Evolutionary conservation across 2,888 invertebrate genomes (phyloP), one percentile per base, ranked within the genome.

Genomic region (Nesidiocoris tenuis): DNA sequence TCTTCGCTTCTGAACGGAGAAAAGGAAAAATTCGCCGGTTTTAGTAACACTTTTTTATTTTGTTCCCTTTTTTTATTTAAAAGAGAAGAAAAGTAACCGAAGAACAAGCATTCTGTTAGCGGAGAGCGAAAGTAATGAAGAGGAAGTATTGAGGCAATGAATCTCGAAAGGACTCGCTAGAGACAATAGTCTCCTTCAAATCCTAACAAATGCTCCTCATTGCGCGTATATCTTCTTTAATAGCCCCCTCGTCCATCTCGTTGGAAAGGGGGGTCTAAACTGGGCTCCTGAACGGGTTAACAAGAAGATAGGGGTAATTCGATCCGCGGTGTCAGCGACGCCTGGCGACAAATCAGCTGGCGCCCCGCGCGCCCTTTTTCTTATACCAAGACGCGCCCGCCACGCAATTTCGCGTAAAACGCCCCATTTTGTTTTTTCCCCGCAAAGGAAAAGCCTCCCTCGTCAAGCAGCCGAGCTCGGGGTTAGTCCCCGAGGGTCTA

Each of bases 101-200:
- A 39, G 68, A 68, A 68, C 68, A 21, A 57, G 57, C 19, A 17
- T 23, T 22, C 56, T 56, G 22, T 57, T 57, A 18, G 17, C 7
- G 17, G 21, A 7, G 22, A 19, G 21, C 7, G 59, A 55, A 67
- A 54, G 55, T 67, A 67, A 67, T 67, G 67, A 67, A 68, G 68
- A 57, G 68, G 68, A 57, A 68, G 68, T 68, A 68, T 57, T 39
- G 68, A 57, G 59, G 57, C 68, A 68, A 68, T 68, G 68, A 68
- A 68, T 68, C 68, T 68, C 57, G n/a, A 68, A 67, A 55, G 68
- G n/a, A 67, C 21, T 55, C 68, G 25, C 56, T 23, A 22, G 68
- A 57, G 59, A 68, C 68, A 68, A 68, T 57, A 57, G 68, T 57
- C 24, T 68, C 68, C 68, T 68, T 68, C 68, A 68, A 68, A 68